phyloP scores from a whole-genome alignment of 1,140 invertebrate species.

The Orius insidiosus region DNA sequence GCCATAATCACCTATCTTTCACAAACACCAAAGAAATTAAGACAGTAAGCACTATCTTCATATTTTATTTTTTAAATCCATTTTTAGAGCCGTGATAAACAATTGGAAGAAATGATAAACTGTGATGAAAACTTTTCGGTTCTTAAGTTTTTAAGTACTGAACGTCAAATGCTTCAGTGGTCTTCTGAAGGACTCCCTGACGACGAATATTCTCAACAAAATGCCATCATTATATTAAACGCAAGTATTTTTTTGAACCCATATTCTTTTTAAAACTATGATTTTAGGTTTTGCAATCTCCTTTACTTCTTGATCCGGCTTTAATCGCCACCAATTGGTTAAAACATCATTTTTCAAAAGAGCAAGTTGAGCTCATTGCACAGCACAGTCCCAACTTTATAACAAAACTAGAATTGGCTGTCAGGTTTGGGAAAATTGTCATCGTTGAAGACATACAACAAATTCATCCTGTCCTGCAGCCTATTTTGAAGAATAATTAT shows the following conservation, averaged over 20 bases:
- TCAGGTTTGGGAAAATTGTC: constrained; percentile 84
- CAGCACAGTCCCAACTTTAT: constrained; percentile 63
- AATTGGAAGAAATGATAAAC: constrained; percentile 8
- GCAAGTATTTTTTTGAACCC: background rate
- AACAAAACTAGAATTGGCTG: constrained; percentile 69
- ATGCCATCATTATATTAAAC: no score
- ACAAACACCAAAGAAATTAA: constrained; percentile 44
- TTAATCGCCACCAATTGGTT: constrained; percentile 71
- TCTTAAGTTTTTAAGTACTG: no score
- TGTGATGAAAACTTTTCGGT: background rate
- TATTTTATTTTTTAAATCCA: no score
- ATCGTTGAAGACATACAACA: constrained; percentile 64
- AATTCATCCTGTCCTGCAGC: constrained; percentile 47
- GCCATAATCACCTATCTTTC: constrained; percentile 63
- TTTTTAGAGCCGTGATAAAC: no score
- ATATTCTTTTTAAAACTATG: constrained; percentile 9
- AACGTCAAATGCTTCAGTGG: no score
- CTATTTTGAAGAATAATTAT: constrained; percentile 48
- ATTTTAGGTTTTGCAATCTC: constrained; percentile 32
- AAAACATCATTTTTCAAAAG: constrained; percentile 43
- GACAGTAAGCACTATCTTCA: constrained; percentile 28
- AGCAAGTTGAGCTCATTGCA: constrained; percentile 52
- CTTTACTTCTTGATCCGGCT: constrained; percentile 79
- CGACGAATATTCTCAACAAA: no score
- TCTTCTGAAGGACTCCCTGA: no score